Percentiles rank a stretch among this genome's conserved stretches.
Evolutionary conservation across 2,113 vertebrate genomes (phyloP).

Genomic region (Phaethornis superciliosus): DNA sequence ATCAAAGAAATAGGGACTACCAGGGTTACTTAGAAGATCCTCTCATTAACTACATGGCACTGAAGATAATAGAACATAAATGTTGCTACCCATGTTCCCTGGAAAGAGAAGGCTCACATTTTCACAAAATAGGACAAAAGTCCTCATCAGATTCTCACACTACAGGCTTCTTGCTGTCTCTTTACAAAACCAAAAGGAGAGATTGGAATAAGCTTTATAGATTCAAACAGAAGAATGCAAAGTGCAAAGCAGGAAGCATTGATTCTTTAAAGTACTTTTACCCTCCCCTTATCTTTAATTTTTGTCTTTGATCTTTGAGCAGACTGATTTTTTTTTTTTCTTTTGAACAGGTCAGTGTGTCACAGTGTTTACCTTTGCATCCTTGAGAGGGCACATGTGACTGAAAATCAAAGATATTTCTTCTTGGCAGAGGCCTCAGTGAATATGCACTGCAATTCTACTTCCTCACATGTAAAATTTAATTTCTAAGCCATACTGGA

Average conservation of each 20-base stretch:
- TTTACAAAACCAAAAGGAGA: not conserved
- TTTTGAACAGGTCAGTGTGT: not conserved
- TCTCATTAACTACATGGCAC: not conserved
- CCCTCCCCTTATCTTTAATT: not conserved
- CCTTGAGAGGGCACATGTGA: not conserved
- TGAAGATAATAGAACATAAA: not conserved
- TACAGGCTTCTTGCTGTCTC: not conserved
- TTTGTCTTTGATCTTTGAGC: not conserved
- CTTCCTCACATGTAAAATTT: not conserved
- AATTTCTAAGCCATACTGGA: not conserved
- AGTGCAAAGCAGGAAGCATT: not conserved
- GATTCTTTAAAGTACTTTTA: not conserved
- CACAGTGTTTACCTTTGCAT: not conserved
- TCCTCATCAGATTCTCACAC: not conserved
- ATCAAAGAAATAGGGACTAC: not conserved
- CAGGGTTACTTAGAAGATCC: not conserved
- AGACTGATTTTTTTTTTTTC: not conserved
- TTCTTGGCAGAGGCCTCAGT: not conserved
- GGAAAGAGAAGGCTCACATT: not conserved
- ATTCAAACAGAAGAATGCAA: not conserved
- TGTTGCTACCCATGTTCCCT: not conserved
- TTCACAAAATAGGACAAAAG: not conserved
- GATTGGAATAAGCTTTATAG: not conserved
- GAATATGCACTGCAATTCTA: not conserved
- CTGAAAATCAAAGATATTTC: not conserved